Evolutionary conservation across 1,140 invertebrate genomes (phyloP).

Genomic region (Lamellibrachia luymesi): DNA sequence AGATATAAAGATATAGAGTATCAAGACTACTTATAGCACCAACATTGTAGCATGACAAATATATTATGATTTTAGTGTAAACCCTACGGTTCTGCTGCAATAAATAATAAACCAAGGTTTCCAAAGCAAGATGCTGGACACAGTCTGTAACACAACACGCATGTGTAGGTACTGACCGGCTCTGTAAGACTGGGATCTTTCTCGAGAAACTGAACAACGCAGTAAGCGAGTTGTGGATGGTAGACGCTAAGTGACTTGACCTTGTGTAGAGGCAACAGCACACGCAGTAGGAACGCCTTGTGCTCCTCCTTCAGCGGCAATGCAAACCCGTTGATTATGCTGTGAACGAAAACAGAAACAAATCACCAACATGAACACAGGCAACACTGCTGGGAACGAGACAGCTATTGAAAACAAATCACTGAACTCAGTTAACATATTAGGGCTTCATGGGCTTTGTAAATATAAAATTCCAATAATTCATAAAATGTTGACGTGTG

Average conservation of each 20-base stretch:
- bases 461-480: no score
- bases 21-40: no score
- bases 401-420: no score
- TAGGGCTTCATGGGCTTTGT: no score
- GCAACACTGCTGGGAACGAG: no score
- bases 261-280: conserved; percentile 55
- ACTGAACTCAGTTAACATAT: no score
- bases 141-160: background rate
- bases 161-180: conserved; percentile 49
- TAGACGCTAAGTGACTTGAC: conserved; percentile 32
- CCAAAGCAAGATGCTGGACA: background rate
- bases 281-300: conserved; percentile 53
- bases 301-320: conserved; percentile 57
- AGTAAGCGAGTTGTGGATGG: conserved; percentile 64
- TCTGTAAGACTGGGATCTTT: conserved; percentile 59
- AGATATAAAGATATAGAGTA: no score
- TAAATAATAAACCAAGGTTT: background rate
- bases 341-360: conserved; percentile 38
- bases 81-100: background rate
- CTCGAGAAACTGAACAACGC: conserved; percentile 62
- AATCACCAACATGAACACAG: no score
- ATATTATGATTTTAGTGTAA: background rate
- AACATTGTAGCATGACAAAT: no score
- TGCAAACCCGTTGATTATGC: conserved; percentile 63
- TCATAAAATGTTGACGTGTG: no score